Percentiles rank a stretch among this genome's conserved stretches.
phyloP scores from a whole-genome alignment of 2,888 invertebrate genomes.

The Barypeithes pellucidus region DNA sequence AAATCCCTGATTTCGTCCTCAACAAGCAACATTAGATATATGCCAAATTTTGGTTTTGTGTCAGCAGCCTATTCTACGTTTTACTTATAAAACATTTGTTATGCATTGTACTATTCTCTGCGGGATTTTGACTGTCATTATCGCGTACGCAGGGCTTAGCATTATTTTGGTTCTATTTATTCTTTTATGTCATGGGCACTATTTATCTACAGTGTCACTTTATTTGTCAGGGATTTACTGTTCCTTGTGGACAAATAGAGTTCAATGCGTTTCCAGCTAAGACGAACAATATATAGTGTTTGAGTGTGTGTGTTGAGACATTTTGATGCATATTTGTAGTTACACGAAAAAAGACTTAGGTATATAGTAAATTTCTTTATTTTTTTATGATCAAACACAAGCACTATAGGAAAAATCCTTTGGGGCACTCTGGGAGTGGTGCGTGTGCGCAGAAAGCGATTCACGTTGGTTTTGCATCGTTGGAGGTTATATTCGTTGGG shows the following conservation, averaged over 20 bases:
- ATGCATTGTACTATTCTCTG: slow-evolving; percentile 48
- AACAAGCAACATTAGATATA: slow-evolving; percentile 8
- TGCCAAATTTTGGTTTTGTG: slow-evolving; percentile 15
- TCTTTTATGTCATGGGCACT: slow-evolving; percentile 45
- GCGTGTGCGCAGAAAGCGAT: too few species aligned
- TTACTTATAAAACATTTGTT: slow-evolving; percentile 38
- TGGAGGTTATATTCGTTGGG: too few species aligned
- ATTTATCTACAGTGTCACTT: slow-evolving; percentile 42
- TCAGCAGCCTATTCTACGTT: slow-evolving; percentile 8
- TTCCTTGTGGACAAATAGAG: slow-evolving; percentile 50
- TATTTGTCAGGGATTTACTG: slow-evolving; percentile 44
- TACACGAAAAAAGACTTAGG: too few species aligned
- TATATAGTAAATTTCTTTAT: too few species aligned
- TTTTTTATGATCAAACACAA: too few species aligned
- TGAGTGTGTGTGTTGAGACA: slow-evolving; percentile 9
- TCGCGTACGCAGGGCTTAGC: slow-evolving; percentile 37
- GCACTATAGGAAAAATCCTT: too few species aligned
- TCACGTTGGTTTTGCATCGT: too few species aligned
- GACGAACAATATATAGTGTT: slow-evolving; percentile 40
- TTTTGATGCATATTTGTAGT: slow-evolving; percentile 15
- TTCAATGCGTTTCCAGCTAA: slow-evolving; percentile 50
- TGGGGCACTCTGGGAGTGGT: too few species aligned
- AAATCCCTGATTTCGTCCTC: slow-evolving; percentile 2
- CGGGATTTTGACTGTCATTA: slow-evolving; percentile 54
- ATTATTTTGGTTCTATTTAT: slow-evolving; percentile 45